Base-by-base conservation (phyloP, 2,888 invertebrate species). In the Philhelius pedissequus region DNA sequence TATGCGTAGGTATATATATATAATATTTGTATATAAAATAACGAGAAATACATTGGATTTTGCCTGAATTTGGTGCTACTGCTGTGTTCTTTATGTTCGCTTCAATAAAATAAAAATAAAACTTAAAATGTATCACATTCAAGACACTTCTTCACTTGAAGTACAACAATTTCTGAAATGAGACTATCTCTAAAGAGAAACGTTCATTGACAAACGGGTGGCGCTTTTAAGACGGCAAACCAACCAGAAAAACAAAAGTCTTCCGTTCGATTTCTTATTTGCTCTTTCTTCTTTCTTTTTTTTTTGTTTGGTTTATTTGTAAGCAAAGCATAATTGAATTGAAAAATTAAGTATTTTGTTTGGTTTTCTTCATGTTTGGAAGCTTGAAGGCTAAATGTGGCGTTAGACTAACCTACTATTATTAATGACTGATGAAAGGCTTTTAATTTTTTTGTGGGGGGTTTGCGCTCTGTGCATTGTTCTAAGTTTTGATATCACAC, bases 401-500 rank as follows among this genome's bases (percentile, higher is more conserved):
- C 80, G 62, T 40, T 80, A 69, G 48, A 58, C 75, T 69, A 80
- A 68, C 68, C 60, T 79, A 79, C 58, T 58, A 40, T 62, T n/a
- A n/a, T 25, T 75, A 69, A 64, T 75, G 62, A 62, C 75, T 80
- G 69, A 15, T 80, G 56, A 40, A 74, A 76, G 54, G 68, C 13
- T 64, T 20, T 75, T n/a, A n/a, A n/a, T n/a, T 62, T 20, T 58
- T 70, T 58, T 25, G 20, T 54, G 15, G 58, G n/a, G n/a, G 22
- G 25, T 22, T 43, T 43, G 18, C 64, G 56, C 38, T 58, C 11
- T 22, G n/a, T 52, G 69, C 60, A 54, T 76, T 22, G 48, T 78
- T 69, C 45, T 81, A 75, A 6, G 15, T 22, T 6, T 20, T 1
- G 4, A 79, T 87, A 64, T 88, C 87, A 89, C 96, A 97, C 92